Conservation (phyloP, 2,888 invertebrate genomes). For the Sinelater perroti region DNA sequence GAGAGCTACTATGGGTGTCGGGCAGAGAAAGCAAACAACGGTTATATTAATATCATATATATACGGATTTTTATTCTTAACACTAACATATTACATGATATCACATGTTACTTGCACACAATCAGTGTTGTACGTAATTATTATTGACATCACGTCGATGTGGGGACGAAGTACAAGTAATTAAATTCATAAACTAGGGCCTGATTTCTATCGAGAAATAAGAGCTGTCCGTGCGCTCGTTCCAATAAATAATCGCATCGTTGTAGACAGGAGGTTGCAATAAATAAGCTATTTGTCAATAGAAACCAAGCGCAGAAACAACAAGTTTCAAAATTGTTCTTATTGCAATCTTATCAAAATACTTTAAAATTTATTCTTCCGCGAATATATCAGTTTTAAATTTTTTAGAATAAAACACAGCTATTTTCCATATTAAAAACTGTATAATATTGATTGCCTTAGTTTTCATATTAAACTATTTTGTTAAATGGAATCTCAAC, state of each 20-base stretch:
- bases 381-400: slow-evolving; percentile 54
- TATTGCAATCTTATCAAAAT: slow-evolving; percentile 62
- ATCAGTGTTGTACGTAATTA: slow-evolving; percentile 62
- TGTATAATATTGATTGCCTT: slow-evolving; percentile 60
- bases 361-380: slow-evolving; percentile 54
- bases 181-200: slow-evolving; percentile 44
- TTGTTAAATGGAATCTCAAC: slow-evolving; percentile 53
- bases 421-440: slow-evolving; percentile 54
- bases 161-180: slow-evolving; percentile 60
- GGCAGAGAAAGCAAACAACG: too few relatives aligned
- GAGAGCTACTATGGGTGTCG: too few relatives aligned
- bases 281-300: slow-evolving; percentile 42
- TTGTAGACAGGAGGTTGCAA: slow-evolving; percentile 38
- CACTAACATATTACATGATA: slow-evolving; percentile 64
- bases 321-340: slow-evolving; percentile 48
- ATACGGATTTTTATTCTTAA: slow-evolving; percentile 59
- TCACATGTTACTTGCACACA: slow-evolving; percentile 64
- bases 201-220: slow-evolving; percentile 42
- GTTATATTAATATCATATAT: slow-evolving; percentile 29
- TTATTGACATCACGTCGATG: slow-evolving; percentile 63
- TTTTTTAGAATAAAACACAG: slow-evolving; percentile 59
- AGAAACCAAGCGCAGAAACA: slow-evolving; percentile 38
- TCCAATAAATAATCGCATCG: slow-evolving; percentile 40
- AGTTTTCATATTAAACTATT: slow-evolving; percentile 50
- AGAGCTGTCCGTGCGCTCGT: slow-evolving; percentile 23